A percentile compares a stretch with the other conserved stretches of the same genome.
Evolutionary conservation across 1,140 invertebrate genomes (phyloP).

Genomic region (Hypsibius dujardini): DNA sequence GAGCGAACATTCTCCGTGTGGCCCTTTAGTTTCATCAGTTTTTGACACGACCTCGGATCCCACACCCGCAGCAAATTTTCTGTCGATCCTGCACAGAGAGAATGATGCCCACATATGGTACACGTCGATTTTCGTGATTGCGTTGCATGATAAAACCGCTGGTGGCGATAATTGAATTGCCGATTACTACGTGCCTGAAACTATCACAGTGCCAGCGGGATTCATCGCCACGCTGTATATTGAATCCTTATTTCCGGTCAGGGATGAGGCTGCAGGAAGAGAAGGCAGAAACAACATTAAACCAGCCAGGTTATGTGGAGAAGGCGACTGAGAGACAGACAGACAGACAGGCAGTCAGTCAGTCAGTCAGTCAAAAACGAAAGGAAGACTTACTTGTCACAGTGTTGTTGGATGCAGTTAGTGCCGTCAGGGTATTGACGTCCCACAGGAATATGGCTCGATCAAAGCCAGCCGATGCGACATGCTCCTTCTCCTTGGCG

Average conservation of each 20-base stretch:
- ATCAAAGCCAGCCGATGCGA: constrained; percentile 91
- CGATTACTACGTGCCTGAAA: constrained; percentile 48
- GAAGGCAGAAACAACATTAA: constrained; percentile 7
- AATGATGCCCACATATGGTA: neutral
- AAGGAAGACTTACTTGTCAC: constrained; percentile 61
- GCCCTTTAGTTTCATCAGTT: constrained; percentile 89
- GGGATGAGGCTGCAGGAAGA: constrained; percentile 58
- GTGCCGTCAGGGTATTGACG: constrained; percentile 87
- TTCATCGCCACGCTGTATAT: constrained; percentile 99
- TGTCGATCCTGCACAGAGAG: constrained; percentile 44
- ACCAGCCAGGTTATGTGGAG: too few species aligned
- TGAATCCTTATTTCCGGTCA: constrained; percentile 90
- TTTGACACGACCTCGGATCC: constrained; percentile 85
- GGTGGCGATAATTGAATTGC: neutral
- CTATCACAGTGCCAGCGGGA: constrained; percentile 76
- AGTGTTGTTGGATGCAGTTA: constrained; percentile 95
- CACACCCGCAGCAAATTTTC: constrained; percentile 88
- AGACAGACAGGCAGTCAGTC: constrained; percentile 19
- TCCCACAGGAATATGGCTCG: constrained; percentile 96
- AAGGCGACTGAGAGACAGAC: too few species aligned
- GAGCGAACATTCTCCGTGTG: constrained; percentile 95
- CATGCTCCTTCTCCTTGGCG: constrained; percentile 89
- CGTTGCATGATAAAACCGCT: neutral
- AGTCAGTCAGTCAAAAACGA: constrained; percentile 19
- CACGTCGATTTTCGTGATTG: neutral